Percentiles rank a stretch among this genome's conserved stretches.
phyloP scores from a whole-genome alignment of 2,113 vertebrate genomes.

The Chitala chitala region DNA sequence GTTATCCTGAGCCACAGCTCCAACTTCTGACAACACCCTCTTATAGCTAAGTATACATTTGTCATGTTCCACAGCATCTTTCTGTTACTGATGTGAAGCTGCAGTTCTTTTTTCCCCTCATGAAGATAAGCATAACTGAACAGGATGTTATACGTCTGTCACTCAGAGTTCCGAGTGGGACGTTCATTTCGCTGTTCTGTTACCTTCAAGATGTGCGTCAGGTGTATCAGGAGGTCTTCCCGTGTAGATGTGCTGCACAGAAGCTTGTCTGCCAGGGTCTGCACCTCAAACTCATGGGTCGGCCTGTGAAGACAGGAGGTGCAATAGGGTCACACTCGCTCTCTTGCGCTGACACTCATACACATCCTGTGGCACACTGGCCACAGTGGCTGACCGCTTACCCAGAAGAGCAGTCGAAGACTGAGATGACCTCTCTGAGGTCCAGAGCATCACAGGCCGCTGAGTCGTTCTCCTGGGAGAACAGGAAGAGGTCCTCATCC shows the following conservation, averaged over 20 bases:
- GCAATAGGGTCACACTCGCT: neutral
- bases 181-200: neutral
- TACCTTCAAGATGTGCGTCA: constrained; percentile 63
- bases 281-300: constrained; percentile 52
- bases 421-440: constrained; percentile 57
- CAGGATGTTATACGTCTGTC: neutral
- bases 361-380: neutral
- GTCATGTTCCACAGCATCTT: neutral
- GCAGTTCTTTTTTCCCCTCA: too few relatives aligned
- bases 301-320: constrained; percentile 22
- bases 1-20: neutral
- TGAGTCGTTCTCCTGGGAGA: constrained; percentile 61
- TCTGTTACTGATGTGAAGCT: too few relatives aligned
- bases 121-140: too few relatives aligned
- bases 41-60: neutral
- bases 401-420: constrained; percentile 46
- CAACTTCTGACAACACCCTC: neutral
- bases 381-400: constrained; percentile 8
- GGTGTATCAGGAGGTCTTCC: constrained; percentile 43
- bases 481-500: constrained; percentile 66
- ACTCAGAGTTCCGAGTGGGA: too few relatives aligned
- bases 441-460: constrained; percentile 66
- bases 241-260: constrained; percentile 45
- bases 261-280: constrained; percentile 50
- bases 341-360: neutral